Evolutionary conservation across 2,797 vertebrate genomes (phyloP), one percentile per base, ranked within the genome.

Genomic region (Phataginus tetradactyla): DNA sequence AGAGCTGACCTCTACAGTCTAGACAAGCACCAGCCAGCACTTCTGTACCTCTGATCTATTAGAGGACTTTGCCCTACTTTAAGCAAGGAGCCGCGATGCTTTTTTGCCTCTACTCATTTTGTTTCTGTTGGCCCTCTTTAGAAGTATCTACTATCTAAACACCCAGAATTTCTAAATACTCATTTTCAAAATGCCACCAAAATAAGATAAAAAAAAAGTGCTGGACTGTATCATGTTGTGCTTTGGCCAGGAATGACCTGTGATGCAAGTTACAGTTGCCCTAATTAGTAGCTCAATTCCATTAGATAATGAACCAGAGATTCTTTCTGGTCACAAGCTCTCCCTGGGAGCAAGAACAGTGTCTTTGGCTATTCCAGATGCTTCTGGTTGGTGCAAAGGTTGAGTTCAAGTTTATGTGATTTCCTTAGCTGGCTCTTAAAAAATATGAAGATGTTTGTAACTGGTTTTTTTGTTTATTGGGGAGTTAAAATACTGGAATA

Each of bases 71-170:
- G 59, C 14, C 13, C 6, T 18, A 18, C 27, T 69, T 49, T 51
- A n/a, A 90, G 17, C n/a, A 85, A 87, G 37, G 39, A 81, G 12
- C 3, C 57, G 55, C 9, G 17, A 15, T 15, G 5, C 9, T 20
- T 37, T 53, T 63, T 57, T 4, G 25, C 32, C 72, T 39, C 68
- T 27, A 49, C 0, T 45, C 8, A 86, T 83, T 57, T 78, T 51
- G 39, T 61, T 72, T 94, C 75, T 55, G 81, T 87, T 51, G 49
- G 25, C 2, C 14, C 10, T 63, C 27, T 85, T 86, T 45, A 53
- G 42, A 95, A 93, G 27, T 68, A 66, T 64, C 53, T 94, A 27
- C 79, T 94, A 74, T 74, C 39, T 27, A 90, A 95, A 96, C 4
- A 81, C 5, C 29, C 42, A 84, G 39, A 57, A 68, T 84, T 93